These are phyloP conservation scores for Agapornis roseicollis DNA, from an alignment of 2,113 vertebrate genomes.

Conservation along the genomic window DNA sequence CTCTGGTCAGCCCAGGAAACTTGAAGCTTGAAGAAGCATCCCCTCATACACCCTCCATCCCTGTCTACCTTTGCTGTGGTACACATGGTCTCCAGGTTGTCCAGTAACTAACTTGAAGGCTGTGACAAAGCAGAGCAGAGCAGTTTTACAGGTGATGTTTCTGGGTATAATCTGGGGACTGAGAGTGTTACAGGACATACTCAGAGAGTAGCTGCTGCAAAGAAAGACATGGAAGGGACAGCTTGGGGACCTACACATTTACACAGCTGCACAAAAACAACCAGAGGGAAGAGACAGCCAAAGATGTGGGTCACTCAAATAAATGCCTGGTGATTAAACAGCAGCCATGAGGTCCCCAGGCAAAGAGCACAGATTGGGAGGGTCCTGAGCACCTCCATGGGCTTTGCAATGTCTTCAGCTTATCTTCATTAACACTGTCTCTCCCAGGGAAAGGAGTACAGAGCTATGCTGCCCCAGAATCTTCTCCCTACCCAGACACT, in stretches of 20 bases:
- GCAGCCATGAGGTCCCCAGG: background rate
- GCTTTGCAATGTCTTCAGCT: background rate
- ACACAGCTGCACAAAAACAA: background rate
- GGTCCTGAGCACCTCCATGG: background rate
- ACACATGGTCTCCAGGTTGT: background rate
- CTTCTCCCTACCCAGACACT: background rate
- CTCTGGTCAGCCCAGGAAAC: background rate
- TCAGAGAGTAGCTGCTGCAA: background rate
- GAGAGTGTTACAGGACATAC: background rate
- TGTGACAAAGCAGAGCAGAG: background rate
- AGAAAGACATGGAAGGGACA: background rate
- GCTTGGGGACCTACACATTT: background rate
- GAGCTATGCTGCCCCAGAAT: background rate
- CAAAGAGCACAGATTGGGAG: background rate
- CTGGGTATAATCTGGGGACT: background rate
- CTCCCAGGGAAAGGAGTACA: background rate
- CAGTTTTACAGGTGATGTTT: background rate
- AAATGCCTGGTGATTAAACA: background rate
- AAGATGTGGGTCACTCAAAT: background rate
- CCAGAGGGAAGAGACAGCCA: background rate
- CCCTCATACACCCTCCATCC: rapidly evolving
- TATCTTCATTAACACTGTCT: rapidly evolving
- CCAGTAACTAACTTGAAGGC: background rate
- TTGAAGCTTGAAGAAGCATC: background rate
- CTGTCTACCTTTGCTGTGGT: rapidly evolving